These are phyloP conservation scores for Setophaga kirtlandii DNA, from an alignment of 2,113 vertebrate species.

Conservation along the genomic window DNA sequence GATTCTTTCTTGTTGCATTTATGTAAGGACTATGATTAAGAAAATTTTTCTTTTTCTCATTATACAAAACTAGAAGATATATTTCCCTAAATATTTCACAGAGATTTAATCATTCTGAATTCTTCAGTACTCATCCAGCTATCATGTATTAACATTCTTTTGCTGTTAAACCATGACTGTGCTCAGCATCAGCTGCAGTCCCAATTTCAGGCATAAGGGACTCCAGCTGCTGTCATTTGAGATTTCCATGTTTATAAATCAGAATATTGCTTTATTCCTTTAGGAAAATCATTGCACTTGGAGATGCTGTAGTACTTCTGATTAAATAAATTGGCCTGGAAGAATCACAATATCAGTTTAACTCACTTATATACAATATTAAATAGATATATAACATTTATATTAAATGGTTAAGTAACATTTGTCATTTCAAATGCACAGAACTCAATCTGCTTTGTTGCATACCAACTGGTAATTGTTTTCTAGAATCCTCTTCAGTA, in stretches of 20 bases:
- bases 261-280: not conserved
- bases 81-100: not conserved
- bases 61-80: not conserved
- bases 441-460: not conserved
- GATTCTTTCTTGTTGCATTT: not conserved
- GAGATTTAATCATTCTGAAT: not conserved
- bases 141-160: not conserved
- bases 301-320: not conserved
- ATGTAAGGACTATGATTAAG: not conserved
- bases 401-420: not conserved
- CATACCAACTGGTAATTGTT: not conserved
- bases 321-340: not conserved
- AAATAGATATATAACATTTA: not conserved
- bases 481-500: not conserved
- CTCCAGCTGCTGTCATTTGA: not conserved
- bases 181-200: not conserved
- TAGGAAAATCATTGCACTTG: not conserved
- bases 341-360: not conserved
- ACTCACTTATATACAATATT: not conserved
- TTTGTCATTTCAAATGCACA: not conserved
- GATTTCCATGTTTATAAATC: not conserved
- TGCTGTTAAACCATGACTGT: not conserved
- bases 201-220: not conserved
- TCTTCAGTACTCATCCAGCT: not conserved
- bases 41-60: not conserved